Evolutionary conservation across 2,797 vertebrate species (phyloP), one percentile per base, ranked within the genome.

Genomic region (Poecilia velifera): DNA sequence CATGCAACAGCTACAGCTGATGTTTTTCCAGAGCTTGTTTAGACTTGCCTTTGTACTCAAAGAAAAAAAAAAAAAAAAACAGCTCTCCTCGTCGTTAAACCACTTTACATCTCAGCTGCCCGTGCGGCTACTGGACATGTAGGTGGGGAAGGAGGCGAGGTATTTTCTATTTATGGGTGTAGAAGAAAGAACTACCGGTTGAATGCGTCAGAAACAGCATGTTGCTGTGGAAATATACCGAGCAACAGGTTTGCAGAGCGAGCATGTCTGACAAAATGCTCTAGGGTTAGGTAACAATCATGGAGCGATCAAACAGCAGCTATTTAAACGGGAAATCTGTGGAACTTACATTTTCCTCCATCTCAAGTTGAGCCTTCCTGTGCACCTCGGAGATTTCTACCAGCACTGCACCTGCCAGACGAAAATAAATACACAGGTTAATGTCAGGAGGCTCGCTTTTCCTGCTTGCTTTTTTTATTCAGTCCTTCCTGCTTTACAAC

Each of bases 311-410:
- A 28, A 9, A 80, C 53, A 31, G 39, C 53, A 28, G 57, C 39
- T 36, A 70, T 78, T 79, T 76, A 62, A 74, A 57, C n/a, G 20
- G 74, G 45, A 39, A 8, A n/a, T 36, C 25, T 62, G 5, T 0
- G 72, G 68, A 55, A 96, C 98, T 93, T 95, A 99, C 98, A 71
- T 97, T 98, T 91, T 99, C 98, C 73, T 99, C 98, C 78, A 98
- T 93, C 83, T 96, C 97, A 41, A 97, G 94, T 77, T 98, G 96
- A 82, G 98, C 97, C 90, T 96, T 98, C 93, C 96, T 97, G 92
- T 99, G 97, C 22, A 97, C 96, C 77, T 95, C 97, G 0, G 98
- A 97, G 91, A 99, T 98, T 89, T 99, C 98, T 90, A 96, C 94
- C 76, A 99, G 96, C 81, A 99, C 97, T 4, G 95, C 96, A 68